A percentile compares a stretch with the other conserved stretches of the same genome.
Conservation (phyloP, 2,113 vertebrate genomes). For the Chiloscyllium plagiosum region DNA sequence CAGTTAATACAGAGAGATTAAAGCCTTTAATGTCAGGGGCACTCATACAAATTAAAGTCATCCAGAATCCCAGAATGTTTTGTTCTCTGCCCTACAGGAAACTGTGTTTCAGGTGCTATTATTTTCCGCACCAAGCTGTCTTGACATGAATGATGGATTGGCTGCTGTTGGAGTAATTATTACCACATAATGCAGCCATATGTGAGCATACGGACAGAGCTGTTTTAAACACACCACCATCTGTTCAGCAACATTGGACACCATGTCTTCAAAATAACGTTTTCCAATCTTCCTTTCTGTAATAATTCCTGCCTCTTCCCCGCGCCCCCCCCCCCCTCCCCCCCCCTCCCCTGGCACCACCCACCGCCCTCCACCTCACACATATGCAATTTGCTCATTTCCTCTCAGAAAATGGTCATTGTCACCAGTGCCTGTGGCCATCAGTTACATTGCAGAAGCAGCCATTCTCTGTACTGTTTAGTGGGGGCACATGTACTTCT, state of each 20-base stretch:
- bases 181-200: slow-evolving; percentile 35
- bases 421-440: not conserved
- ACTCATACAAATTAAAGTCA: not conserved
- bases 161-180: slow-evolving; percentile 28
- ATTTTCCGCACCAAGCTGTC: not conserved
- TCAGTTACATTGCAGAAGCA: not conserved
- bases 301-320: not conserved
- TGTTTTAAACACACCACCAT: slow-evolving; percentile 31
- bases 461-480: too few relatives aligned
- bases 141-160: slow-evolving; percentile 34
- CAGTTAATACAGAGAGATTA: not conserved
- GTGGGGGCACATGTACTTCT: not conserved
- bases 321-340: too few relatives aligned
- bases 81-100: not conserved
- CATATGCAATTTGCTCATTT: not conserved
- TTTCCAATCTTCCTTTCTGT: not conserved
- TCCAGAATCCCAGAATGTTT: not conserved
- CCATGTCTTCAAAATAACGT: not conserved
- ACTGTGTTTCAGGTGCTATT: not conserved
- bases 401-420: not conserved
- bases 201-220: slow-evolving; percentile 9
- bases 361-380: not conserved
- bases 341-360: too few relatives aligned
- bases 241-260: slow-evolving; percentile 30
- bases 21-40: not conserved